Evolutionary conservation across 1,140 invertebrate species (phyloP).

Genomic region (Zaprionus lachaisei): DNA sequence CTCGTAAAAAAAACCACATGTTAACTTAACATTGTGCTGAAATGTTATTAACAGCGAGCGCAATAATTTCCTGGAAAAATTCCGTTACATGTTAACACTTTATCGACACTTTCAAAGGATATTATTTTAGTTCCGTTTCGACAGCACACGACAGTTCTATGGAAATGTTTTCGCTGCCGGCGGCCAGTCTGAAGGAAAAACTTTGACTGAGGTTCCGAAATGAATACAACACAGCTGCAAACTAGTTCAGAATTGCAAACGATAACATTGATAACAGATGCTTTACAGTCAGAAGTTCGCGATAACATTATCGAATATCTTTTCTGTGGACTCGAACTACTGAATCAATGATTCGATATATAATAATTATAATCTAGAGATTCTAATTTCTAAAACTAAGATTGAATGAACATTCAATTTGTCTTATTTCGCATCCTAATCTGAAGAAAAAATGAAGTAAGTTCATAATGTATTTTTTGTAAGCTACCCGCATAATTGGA

Average conservation of each 20-base stretch:
- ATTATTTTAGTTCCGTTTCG: not conserved
- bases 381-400: not conserved
- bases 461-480: not conserved
- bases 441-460: not conserved
- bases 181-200: not conserved
- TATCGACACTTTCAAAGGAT: not conserved
- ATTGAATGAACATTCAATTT: not conserved
- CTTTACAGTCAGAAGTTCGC: not conserved
- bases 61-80: constrained; percentile 12
- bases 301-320: constrained; percentile 8
- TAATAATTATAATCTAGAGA: not conserved
- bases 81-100: not conserved
- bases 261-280: not conserved
- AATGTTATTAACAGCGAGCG: constrained; percentile 18
- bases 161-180: constrained; percentile 1
- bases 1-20: constrained; percentile 35
- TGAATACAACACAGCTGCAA: constrained; percentile 10
- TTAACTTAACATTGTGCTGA: constrained; percentile 10
- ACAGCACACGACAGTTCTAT: not conserved
- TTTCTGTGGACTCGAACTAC: not conserved
- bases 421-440: not conserved
- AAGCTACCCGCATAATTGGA: not conserved
- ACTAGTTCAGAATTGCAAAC: constrained; percentile 3
- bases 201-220: constrained; percentile 7
- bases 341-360: constrained; percentile 6